Evolutionary conservation across 23 tunicate genomes (phyloP), one percentile per base, ranked within the genome.

Genomic region (Corella eumyota): DNA sequence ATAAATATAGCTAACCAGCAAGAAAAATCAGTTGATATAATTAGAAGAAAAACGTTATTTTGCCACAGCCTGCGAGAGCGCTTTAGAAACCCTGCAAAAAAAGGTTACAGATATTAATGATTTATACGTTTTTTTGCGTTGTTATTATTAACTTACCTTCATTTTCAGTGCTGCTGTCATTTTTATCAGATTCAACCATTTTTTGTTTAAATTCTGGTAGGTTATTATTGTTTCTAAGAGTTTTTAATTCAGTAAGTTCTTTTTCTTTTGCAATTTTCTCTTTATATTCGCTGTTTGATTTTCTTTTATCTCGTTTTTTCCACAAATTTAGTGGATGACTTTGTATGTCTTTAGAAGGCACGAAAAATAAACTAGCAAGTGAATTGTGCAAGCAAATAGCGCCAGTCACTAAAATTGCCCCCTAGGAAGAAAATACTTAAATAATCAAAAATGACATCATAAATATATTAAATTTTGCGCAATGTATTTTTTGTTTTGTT

Each of bases 1-100:
- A 75, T 56, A 31, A 65, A 75, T 6, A 45, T 65, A 4, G 72
- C 66, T 0, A 75, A 4, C 81, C 81, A 75, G 9, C 61, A 32
- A 6, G 66, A 37, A 45, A 65, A 28, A 32, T 75, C 81, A 6
- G 44, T 28, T 0, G 45, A 6, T 1, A 75, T 7, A 2, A 75
- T 9, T 46, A 75, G 6, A 28, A 75, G 23, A 58, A 65, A 75
- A 3, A 65, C 44, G 2, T 65, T 65, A 30, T 65, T 65, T 0
- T 45, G 4, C 63, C 61, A 73, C 62, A 73, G 33, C 4, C 25
- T 3, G 6, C 23, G 20, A 34, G 69, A 50, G 19, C 79, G 30
- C 7, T 24, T 34, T 1, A 53, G 34, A 30, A 62, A 73, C 15
- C 62, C 23, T 35, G 23, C 47, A 6, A 0, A n/a, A n/a, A n/a